These are phyloP conservation scores for Phortica okadai DNA, from an alignment of 2,888 invertebrate species.

Conservation along the genomic window DNA sequence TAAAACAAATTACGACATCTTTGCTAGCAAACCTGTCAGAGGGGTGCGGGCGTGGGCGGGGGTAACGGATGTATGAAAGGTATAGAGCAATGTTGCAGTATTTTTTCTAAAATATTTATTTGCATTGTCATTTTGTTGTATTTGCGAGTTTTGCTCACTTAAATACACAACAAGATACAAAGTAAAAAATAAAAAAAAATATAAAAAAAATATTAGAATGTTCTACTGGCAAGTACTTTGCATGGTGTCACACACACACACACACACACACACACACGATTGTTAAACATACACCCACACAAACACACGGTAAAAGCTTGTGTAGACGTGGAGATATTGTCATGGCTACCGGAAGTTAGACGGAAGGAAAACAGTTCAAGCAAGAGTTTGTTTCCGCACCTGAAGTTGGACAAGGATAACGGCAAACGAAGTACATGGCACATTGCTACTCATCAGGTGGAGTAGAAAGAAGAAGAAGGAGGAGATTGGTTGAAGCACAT, in stretches of 20 bases:
- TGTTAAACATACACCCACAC: no score
- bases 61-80: neutral
- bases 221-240: no score
- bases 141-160: slow-evolving; percentile 23
- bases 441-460: no score
- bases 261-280: no score
- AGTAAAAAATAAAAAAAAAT: no score
- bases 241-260: no score
- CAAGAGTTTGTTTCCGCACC: slow-evolving; percentile 68
- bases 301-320: no score
- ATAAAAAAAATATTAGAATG: no score
- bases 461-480: no score
- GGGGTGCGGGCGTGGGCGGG: neutral
- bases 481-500: neutral
- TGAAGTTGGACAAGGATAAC: slow-evolving; percentile 51
- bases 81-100: neutral
- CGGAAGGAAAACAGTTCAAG: slow-evolving; percentile 61
- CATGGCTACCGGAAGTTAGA: slow-evolving; percentile 27
- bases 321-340: neutral
- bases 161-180: neutral
- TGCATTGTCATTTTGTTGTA: slow-evolving; percentile 15
- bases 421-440: slow-evolving; percentile 3
- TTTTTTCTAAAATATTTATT: slow-evolving; percentile 20
- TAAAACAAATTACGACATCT: slow-evolving; percentile 17
- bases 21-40: neutral